phyloP scores from a whole-genome alignment of 2,797 vertebrate species.

The Sebastes iracundus region DNA sequence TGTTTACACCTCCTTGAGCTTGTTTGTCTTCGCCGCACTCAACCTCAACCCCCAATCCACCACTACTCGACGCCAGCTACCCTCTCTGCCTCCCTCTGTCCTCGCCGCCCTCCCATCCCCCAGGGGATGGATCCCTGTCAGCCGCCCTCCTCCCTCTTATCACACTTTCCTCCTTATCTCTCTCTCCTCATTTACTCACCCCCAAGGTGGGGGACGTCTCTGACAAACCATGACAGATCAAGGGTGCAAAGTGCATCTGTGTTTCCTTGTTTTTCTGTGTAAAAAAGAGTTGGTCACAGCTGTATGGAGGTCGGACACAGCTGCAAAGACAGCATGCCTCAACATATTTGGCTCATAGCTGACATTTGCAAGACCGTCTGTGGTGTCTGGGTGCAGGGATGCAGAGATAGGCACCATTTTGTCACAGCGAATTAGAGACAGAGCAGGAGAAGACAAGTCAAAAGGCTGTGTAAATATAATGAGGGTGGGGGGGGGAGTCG shows the following conservation, averaged over 20 bases:
- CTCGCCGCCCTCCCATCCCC: constrained; percentile 28
- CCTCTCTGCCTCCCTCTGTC: constrained; percentile 3
- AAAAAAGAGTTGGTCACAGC: neutral
- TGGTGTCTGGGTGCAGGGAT: constrained; percentile 2
- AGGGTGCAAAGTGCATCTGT: neutral
- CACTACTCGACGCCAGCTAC: neutral
- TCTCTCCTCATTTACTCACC: neutral
- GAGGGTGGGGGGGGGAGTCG: neutral
- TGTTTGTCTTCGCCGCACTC: constrained; percentile 8
- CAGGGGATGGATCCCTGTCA: constrained; percentile 33
- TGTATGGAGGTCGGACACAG: neutral
- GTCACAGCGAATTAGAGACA: constrained; percentile 39
- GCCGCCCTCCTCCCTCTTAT: constrained; percentile 8
- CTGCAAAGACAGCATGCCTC: constrained; percentile 11
- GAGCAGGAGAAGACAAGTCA: constrained; percentile 10
- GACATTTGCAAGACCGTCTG: constrained; percentile 2
- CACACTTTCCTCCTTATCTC: neutral
- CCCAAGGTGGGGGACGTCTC: neutral
- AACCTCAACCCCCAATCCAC: constrained; percentile 13
- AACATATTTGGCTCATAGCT: constrained; percentile 21
- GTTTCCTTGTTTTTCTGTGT: neutral
- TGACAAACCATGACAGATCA: neutral
- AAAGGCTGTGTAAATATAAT: constrained; percentile 4
- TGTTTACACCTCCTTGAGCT: constrained; percentile 4
- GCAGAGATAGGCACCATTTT: constrained; percentile 53